Base-by-base conservation (phyloP, 2,888 invertebrate genomes). In the Sinelater perroti region DNA sequence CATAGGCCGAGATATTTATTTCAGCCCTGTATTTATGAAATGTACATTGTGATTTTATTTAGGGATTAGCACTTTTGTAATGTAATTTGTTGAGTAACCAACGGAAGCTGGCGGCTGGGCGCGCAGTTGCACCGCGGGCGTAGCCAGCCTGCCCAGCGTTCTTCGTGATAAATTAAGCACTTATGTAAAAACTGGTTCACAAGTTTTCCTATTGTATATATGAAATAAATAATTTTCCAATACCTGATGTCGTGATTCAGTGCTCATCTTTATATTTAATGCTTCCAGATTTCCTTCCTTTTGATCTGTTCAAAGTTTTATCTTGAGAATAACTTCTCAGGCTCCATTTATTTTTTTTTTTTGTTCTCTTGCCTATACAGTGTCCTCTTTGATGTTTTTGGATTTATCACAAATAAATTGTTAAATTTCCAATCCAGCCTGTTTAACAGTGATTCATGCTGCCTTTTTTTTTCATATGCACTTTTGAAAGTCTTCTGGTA, bases 161-260 rank as follows among this genome's bases (percentile, higher is more conserved):
- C 33, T 35, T 35, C 45, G 50, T 50, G 56, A 50, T 54, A 56
- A 56, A 42, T 51, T 30, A 59, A 50, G 55, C 59, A 60, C 60
- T 35, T 51, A 45, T 55, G 55, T 55, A 55, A 50, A 54, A 54
- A 59, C 33, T 49, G 36, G 45, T n/a, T 45, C 44, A 50, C 54
- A 50, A 31, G 38, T 51, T 56, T 60, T 56, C 60, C 53, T 56
- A 60, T 49, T 60, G 60, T 60, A 60, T 16, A 60, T 60, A n/a
- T n/a, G 56, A 53, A 56, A 56, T 60, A 60, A 60, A 60, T 59
- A 59, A 59, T 59, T 59, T 59, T 59, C 45, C 55, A 54, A 26
- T 47, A 56, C 24, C n/a, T 33, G n/a, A 35, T 16, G n/a, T 35
- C 16, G 11, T 33, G 5, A 14, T 13, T 33, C 5, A 30, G n/a